These are phyloP conservation scores for Heliconius eleuchia DNA, from an alignment of 1,140 invertebrate genomes.

Conservation along the genomic window DNA sequence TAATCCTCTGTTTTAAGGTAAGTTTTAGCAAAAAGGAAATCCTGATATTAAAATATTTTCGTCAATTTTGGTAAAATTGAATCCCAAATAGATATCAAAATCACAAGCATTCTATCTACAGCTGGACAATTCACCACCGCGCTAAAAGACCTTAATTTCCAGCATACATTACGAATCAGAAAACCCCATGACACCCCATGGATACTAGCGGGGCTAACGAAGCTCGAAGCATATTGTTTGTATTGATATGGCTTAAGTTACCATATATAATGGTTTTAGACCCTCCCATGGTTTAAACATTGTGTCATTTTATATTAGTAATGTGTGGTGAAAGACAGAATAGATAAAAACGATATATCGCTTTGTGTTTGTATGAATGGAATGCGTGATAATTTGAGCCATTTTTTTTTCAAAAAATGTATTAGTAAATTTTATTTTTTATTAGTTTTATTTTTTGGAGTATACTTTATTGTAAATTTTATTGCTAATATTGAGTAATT, in stretches of 20 bases:
- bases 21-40: no score
- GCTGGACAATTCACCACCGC: not conserved
- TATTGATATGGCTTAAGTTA: conserved; percentile 41
- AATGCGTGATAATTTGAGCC: not conserved
- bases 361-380: not conserved
- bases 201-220: conserved; percentile 42
- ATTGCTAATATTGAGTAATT: no score
- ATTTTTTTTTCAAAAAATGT: not conserved
- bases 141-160: not conserved
- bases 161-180: conserved; percentile 38
- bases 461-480: no score
- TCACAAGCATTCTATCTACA: not conserved
- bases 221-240: conserved; percentile 49
- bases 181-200: conserved; percentile 32
- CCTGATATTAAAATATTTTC: no score
- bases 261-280: conserved; percentile 39
- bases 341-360: not conserved
- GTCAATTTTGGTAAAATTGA: no score
- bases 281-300: conserved; percentile 35
- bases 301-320: conserved; percentile 29
- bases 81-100: not conserved
- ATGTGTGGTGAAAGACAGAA: not conserved
- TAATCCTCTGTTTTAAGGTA: no score
- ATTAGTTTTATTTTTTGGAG: not conserved
- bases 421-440: not conserved